These are phyloP conservation scores for Phania funesta DNA, from an alignment of 2,888 invertebrate genomes.

Conservation along the genomic window DNA sequence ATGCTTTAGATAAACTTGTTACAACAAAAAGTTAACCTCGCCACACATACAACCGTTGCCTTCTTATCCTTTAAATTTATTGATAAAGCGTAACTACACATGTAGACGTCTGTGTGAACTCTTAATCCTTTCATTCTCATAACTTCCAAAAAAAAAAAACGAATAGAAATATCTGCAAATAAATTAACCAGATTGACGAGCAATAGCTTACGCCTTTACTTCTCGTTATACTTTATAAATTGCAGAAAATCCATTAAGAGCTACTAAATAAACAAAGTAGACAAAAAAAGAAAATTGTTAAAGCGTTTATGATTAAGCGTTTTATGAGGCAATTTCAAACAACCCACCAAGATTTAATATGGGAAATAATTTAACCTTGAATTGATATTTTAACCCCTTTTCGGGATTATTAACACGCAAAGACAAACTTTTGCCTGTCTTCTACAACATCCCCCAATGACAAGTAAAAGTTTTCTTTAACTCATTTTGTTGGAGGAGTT, in stretches of 20 bases:
- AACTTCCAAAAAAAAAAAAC: not conserved
- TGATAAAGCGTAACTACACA: slow-evolving; percentile 6
- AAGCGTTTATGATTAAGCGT: slow-evolving; percentile 73
- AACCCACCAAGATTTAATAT: slow-evolving; percentile 56
- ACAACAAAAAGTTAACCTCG: not conserved
- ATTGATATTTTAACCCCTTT: slow-evolving; percentile 34
- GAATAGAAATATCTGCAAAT: not conserved
- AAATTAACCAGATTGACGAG: slow-evolving; percentile 57
- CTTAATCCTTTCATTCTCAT: slow-evolving; percentile 28
- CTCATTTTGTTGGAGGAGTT: slow-evolving; percentile 38
- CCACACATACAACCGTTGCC: not conserved
- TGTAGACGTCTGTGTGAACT: slow-evolving; percentile 15
- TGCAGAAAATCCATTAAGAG: slow-evolving; percentile 40
- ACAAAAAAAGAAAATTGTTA: slow-evolving; percentile 72
- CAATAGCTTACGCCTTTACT: slow-evolving; percentile 37
- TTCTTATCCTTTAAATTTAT: slow-evolving; percentile 19
- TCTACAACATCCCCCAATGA: slow-evolving; percentile 3
- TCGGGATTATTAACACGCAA: not conserved
- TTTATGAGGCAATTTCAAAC: slow-evolving; percentile 69
- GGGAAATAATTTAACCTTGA: slow-evolving; percentile 63
- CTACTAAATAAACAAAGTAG: too few relatives aligned
- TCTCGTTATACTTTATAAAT: not conserved
- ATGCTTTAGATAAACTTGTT: slow-evolving; percentile 60
- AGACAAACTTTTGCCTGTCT: slow-evolving; percentile 24
- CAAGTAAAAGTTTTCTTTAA: slow-evolving; percentile 17